phyloP scores from a whole-genome alignment of 2,113 vertebrate genomes.

The Pygoscelis adeliae region DNA sequence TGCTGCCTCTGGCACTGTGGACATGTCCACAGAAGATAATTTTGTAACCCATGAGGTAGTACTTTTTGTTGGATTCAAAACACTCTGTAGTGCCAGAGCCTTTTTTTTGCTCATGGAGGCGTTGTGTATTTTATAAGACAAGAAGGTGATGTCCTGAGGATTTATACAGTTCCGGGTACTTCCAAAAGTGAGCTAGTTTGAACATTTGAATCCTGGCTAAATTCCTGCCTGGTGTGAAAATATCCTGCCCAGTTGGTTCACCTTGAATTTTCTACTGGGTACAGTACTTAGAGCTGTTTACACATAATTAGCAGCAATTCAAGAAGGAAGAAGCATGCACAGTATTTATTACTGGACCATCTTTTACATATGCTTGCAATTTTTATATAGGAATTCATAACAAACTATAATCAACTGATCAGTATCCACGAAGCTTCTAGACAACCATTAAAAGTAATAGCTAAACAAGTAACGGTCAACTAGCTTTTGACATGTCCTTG shows the following conservation, averaged over 20 bases:
- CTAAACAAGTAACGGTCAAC: background rate
- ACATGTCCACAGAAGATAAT: background rate
- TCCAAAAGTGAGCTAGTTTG: background rate
- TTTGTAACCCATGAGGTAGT: background rate
- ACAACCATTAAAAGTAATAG: background rate
- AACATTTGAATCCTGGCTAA: background rate
- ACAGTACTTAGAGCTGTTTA: background rate
- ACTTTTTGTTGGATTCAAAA: background rate
- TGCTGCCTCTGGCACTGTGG: background rate
- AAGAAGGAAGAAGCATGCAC: background rate
- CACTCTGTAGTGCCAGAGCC: background rate
- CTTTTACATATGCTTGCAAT: background rate
- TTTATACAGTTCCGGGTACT: background rate
- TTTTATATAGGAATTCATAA: background rate
- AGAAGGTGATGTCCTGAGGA: background rate
- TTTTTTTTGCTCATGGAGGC: accelerated
- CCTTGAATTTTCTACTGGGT: background rate
- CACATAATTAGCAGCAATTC: background rate
- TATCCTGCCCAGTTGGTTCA: background rate
- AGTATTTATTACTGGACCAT: background rate
- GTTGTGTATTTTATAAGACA: background rate
- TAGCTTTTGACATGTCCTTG: background rate
- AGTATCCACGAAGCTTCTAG: background rate
- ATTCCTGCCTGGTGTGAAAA: background rate
- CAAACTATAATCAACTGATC: background rate